phyloP scores from a whole-genome alignment of 2,888 invertebrate genomes.

The Empis stercorea region DNA sequence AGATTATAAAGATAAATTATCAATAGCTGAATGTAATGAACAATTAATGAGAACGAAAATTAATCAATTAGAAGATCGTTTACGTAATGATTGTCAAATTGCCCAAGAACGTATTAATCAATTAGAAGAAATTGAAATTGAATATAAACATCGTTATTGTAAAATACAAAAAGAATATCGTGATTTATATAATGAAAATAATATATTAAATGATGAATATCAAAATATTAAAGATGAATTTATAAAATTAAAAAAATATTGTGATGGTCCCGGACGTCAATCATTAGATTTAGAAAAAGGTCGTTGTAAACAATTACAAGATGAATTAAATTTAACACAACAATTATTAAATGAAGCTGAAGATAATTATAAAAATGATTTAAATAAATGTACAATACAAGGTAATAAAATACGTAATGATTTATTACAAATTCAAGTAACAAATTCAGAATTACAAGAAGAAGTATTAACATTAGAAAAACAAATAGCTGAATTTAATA shows the following conservation, averaged over 20 bases:
- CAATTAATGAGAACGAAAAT: background rate
- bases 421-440: background rate
- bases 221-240: background rate
- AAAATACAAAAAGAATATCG: background rate
- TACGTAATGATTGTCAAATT: background rate
- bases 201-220: background rate
- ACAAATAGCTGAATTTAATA: background rate
- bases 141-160: background rate
- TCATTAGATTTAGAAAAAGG: background rate
- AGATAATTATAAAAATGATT: background rate
- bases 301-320: background rate
- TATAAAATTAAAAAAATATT: background rate
- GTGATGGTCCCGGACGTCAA: background rate
- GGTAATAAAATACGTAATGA: background rate
- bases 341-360: background rate
- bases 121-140: background rate
- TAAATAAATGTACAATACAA: background rate
- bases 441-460: background rate
- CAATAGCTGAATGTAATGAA: background rate
- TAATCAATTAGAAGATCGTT: background rate
- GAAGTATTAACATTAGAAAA: background rate
- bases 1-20: constrained; percentile 28
- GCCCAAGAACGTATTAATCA: background rate
- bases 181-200: background rate
- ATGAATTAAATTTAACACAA: background rate